Conservation (phyloP, 2,888 invertebrate species). For the Hemistola chrysoprasaria region DNA sequence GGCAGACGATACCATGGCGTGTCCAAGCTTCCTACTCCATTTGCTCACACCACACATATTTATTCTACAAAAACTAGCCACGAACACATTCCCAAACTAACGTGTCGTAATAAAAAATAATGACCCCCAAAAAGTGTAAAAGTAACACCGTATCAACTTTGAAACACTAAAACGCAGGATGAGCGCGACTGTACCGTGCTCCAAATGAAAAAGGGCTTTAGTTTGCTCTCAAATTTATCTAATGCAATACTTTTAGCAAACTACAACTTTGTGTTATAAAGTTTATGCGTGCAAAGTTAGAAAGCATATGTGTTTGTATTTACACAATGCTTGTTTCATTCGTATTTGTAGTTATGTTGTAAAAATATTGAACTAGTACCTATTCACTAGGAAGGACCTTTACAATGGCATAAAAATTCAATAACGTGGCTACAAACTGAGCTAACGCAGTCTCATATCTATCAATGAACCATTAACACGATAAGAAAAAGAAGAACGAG, state of each 20-base stretch:
- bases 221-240: slow-evolving; percentile 24
- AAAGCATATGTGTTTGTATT: too few relatives aligned
- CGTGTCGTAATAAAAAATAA: slow-evolving; percentile 30
- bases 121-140: slow-evolving; percentile 26
- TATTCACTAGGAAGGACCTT: too few relatives aligned
- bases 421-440: too few relatives aligned
- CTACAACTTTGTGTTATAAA: slow-evolving; percentile 9
- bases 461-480: too few relatives aligned
- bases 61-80: slow-evolving; percentile 17
- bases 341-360: too few relatives aligned
- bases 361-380: too few relatives aligned
- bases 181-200: slow-evolving; percentile 14
- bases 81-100: slow-evolving; percentile 24
- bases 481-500: too few relatives aligned
- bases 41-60: slow-evolving; percentile 25
- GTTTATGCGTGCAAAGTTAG: slow-evolving; percentile 1
- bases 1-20: slow-evolving; percentile 24
- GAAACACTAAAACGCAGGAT: slow-evolving; percentile 31
- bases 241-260: slow-evolving; percentile 16
- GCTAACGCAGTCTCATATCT: too few relatives aligned
- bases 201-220: slow-evolving; percentile 25
- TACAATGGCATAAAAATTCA: too few relatives aligned
- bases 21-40: slow-evolving; percentile 14
- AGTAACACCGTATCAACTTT: slow-evolving; percentile 31
- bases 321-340: too few relatives aligned